Evolutionary conservation across 2,113 vertebrate species (phyloP), one percentile per base, ranked within the genome.

Genomic region (Anhinga rufa): DNA sequence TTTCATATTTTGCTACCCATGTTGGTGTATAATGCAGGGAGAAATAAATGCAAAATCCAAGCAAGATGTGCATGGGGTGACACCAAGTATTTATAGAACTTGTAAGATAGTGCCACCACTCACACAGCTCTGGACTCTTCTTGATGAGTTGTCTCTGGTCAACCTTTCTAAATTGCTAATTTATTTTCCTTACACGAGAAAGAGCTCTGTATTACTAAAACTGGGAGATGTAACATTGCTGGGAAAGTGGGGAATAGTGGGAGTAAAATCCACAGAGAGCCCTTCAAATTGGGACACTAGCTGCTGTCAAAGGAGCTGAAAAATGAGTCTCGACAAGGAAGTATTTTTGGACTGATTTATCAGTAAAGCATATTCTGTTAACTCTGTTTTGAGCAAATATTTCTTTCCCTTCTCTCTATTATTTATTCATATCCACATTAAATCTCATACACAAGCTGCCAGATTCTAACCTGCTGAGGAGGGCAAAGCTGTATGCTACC

Each of bases 371-470:
- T 48, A 95, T 81, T 94, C 93, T 87, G 89, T 93, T 94, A 92
- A 54, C 64, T 93, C 89, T 55, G 25, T 86, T 96, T 91, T 85
- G 62, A 88, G 90, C 83, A 97, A 96, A 95, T 82, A 95, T 93
- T 92, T 91, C 72, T 91, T 86, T 76, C 75, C 40, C 77, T 79
- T 71, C 74, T 62, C 52, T 64, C 82, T 86, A 97, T 97, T 95
- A 97, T 97, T 97, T 96, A 97, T 97, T 98, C 90, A 97, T 95
- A 87, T 42, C 42, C 69, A 92, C 88, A 95, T 96, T 95, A 95
- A 97, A 88, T 79, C 87, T 96, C 85, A 79, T 42, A 88, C 34
- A 82, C 71, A 80, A 96, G 54, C 81, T 34, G 26, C 49, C 93
- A 96, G 92, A 95, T 88, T 95, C 82, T 88, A 96, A 97, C 86